These are phyloP conservation scores for Belgica antarctica DNA, from an alignment of 2,888 invertebrate genomes.

Conservation along the genomic window DNA sequence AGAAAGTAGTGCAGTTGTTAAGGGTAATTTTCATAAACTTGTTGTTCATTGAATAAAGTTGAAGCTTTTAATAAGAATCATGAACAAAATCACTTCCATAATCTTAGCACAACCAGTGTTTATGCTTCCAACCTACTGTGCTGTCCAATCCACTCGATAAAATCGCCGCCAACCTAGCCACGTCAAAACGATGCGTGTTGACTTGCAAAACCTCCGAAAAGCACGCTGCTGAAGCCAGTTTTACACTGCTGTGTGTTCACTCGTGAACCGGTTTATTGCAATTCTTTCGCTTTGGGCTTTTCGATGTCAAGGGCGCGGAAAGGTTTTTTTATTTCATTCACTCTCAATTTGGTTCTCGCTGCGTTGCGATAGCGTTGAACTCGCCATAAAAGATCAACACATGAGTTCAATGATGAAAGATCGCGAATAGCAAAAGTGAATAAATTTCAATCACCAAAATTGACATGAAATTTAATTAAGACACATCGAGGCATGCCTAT, in stretches of 20 bases:
- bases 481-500: no score
- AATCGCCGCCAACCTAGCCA: not conserved
- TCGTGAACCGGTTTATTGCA: conserved; percentile 10
- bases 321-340: not conserved
- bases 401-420: not conserved
- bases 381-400: not conserved
- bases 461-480: not conserved
- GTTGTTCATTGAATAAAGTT: no score
- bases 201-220: not conserved
- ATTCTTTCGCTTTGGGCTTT: not conserved
- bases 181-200: no score
- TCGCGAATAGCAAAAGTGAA: not conserved
- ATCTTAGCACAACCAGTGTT: no score
- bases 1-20: no score
- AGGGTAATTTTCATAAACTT: no score
- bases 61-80: no score
- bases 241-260: not conserved
- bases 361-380: not conserved
- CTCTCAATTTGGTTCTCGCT: no score
- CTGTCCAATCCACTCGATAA: not conserved
- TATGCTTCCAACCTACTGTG: no score
- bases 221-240: not conserved
- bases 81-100: no score
- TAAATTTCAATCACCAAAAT: not conserved
- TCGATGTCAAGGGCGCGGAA: conserved; percentile 34